Evolutionary conservation across 2,113 vertebrate genomes (phyloP).

Genomic region (Coptodon bakossiorum): DNA sequence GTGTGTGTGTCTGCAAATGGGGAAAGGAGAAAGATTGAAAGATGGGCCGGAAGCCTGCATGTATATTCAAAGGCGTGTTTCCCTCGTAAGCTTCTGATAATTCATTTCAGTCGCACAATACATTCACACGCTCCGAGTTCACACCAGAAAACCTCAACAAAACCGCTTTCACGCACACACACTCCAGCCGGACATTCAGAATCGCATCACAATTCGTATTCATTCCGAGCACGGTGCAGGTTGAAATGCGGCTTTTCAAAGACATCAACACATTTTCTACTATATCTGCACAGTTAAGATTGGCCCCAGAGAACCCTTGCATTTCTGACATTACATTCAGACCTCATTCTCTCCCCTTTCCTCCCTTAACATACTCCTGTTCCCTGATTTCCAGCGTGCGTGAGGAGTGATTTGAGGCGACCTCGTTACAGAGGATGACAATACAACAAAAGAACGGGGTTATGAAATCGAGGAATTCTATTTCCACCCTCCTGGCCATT

Average conservation of each 20-base stretch:
- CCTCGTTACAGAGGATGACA: constrained; percentile 44
- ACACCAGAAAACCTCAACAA: neutral
- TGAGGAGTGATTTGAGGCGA: constrained; percentile 36
- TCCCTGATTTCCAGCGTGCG: neutral
- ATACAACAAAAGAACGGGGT: constrained; percentile 58
- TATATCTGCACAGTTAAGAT: neutral
- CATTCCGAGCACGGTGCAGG: neutral
- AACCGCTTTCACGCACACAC: neutral
- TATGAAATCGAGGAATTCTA: constrained; percentile 58
- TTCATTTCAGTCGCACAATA: constrained; percentile 30
- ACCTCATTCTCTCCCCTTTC: neutral
- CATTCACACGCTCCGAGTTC: neutral
- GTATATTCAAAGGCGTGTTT: neutral
- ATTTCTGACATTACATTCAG: neutral
- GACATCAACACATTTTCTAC: neutral
- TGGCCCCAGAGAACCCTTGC: neutral
- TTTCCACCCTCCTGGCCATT: constrained; percentile 49
- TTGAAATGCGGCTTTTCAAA: neutral
- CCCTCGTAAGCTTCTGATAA: constrained; percentile 5
- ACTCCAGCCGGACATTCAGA: neutral
- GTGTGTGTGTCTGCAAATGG: neutral
- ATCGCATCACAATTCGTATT: neutral
- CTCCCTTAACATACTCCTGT: constrained; percentile 11
- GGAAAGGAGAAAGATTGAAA: neutral
- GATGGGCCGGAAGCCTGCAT: neutral